Evolutionary conservation across 2,888 invertebrate genomes (phyloP).

Genomic region (Boloria selene): DNA sequence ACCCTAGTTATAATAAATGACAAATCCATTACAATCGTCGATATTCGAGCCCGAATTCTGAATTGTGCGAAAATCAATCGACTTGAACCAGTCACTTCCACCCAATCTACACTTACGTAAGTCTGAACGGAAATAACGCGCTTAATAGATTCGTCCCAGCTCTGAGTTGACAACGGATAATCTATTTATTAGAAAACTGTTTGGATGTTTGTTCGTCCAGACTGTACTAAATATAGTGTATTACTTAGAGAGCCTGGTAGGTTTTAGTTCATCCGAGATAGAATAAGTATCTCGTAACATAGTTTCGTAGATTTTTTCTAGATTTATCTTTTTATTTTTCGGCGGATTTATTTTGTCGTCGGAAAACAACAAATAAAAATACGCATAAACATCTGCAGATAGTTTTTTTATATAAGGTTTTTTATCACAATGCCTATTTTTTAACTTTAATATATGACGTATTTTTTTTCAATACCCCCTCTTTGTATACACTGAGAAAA

Average conservation of each 20-base stretch:
- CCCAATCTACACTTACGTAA: slow-evolving; percentile 31
- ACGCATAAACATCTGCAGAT: too few species aligned
- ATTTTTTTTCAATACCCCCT: too few species aligned
- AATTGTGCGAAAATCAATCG: slow-evolving; percentile 4
- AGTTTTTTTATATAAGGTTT: too few species aligned
- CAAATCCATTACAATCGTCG: not conserved
- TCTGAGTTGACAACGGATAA: slow-evolving; percentile 78
- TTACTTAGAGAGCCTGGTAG: not conserved
- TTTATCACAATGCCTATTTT: too few species aligned
- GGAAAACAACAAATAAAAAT: too few species aligned
- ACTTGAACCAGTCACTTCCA: slow-evolving; percentile 18
- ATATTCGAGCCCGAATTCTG: not conserved
- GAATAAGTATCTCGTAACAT: too few species aligned
- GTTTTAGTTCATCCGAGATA: too few species aligned
- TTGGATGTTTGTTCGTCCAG: slow-evolving; percentile 27
- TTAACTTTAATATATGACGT: too few species aligned
- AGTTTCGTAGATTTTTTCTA: too few species aligned
- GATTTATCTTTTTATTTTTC: too few species aligned
- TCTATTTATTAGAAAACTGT: slow-evolving; percentile 77
- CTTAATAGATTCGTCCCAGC: slow-evolving; percentile 80
- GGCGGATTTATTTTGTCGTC: too few species aligned
- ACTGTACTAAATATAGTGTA: not conserved
- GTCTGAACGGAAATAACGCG: slow-evolving; percentile 77
- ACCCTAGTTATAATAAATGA: not conserved
- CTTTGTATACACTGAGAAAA: too few species aligned